Evolutionary conservation across 2,888 invertebrate species (phyloP).

Genomic region (Dasypolia templi): DNA sequence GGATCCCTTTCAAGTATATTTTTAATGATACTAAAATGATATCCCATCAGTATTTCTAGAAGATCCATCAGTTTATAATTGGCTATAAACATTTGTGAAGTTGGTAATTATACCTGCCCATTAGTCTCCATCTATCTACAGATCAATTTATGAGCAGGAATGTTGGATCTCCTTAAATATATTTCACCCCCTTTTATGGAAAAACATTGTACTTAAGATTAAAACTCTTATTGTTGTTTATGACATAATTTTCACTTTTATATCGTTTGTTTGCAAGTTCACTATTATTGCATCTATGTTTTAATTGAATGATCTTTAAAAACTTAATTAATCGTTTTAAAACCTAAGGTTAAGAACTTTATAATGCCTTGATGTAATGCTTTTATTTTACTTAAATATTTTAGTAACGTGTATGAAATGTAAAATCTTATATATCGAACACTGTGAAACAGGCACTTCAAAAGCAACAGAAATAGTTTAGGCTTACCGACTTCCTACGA

Average conservation of each 20-base stretch:
- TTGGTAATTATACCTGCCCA: conserved; percentile 47
- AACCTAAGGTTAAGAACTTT: too few species aligned
- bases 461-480: background rate
- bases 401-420: background rate
- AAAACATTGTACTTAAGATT: conserved; percentile 27
- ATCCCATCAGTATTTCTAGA: conserved; percentile 7
- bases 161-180: conserved; percentile 44
- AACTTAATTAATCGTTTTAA: background rate
- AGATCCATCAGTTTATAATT: conserved; percentile 39
- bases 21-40: conserved; percentile 21
- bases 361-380: background rate
- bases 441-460: background rate
- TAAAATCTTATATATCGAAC: background rate
- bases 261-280: background rate
- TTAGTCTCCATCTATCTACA: conserved; percentile 40
- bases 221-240: conserved; percentile 19
- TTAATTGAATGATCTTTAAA: background rate
- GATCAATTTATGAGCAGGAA: conserved; percentile 53
- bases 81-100: conserved; percentile 51
- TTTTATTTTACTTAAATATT: background rate
- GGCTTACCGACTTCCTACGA: background rate
- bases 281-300: background rate
- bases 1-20: background rate
- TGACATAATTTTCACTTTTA: conserved; percentile 16
- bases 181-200: conserved; percentile 19